Percentiles rank a stretch among this genome's conserved stretches.
Evolutionary conservation across 2,797 vertebrate species (phyloP).

Genomic region (Luscinia luscinia): DNA sequence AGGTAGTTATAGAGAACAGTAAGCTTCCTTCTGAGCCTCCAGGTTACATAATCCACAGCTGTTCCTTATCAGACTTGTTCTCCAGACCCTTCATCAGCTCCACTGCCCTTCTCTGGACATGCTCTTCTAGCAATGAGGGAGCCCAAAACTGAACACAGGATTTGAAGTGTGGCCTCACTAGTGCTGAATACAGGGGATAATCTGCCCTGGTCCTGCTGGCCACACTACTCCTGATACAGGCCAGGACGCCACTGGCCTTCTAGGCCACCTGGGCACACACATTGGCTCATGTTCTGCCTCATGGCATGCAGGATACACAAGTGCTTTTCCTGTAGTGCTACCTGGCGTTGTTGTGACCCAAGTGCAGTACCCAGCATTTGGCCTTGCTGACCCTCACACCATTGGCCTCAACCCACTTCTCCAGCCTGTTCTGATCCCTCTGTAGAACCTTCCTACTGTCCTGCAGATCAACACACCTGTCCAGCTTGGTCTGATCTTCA

Average conservation of each 20-base stretch:
- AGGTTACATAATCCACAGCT: background rate
- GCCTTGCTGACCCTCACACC: background rate
- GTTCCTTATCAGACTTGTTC: background rate
- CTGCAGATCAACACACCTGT: background rate
- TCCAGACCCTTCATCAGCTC: background rate
- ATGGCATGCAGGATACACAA: background rate
- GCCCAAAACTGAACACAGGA: background rate
- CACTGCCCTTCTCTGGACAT: rapidly evolving
- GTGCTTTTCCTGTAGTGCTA: rapidly evolving
- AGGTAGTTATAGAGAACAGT: background rate
- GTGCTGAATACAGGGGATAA: rapidly evolving
- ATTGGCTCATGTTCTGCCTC: background rate
- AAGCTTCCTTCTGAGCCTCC: background rate
- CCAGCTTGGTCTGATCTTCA: background rate
- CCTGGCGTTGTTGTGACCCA: background rate
- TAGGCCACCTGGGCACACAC: background rate
- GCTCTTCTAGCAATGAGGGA: background rate
- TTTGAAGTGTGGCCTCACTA: background rate
- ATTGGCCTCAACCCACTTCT: rapidly evolving
- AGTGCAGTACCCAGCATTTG: rapidly evolving
- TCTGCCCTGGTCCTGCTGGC: background rate
- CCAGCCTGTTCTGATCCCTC: background rate
- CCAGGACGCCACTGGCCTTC: background rate
- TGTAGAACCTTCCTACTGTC: background rate
- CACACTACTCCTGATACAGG: background rate